A percentile compares a stretch with the other conserved stretches of the same genome.
These are phyloP conservation scores for Eulemur mongoz DNA, from an alignment of 2,797 vertebrate species.

Conservation along the genomic window DNA sequence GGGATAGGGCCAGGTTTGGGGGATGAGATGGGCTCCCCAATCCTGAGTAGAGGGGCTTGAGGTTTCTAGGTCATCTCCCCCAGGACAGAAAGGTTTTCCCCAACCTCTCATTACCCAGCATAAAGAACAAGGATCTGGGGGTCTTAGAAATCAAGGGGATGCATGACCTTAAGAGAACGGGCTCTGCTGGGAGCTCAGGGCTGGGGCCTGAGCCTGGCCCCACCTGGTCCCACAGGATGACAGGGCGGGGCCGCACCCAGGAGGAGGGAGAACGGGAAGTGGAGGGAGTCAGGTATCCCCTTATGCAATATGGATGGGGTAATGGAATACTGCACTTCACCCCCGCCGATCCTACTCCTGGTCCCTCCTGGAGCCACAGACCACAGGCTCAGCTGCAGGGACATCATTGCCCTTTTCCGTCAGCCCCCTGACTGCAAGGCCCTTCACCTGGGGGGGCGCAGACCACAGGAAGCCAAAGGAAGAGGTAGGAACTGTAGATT, in stretches of 20 bases:
- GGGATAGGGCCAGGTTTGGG: not conserved
- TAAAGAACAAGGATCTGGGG: not conserved
- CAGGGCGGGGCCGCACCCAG: not conserved
- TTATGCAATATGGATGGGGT: conserved; percentile 74
- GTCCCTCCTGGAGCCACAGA: conserved; percentile 54
- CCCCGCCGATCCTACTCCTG: conserved; percentile 39
- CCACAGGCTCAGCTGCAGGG: not conserved
- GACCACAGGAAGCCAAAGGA: conserved; percentile 58
- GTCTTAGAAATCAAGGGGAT: not conserved
- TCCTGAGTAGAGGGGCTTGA: not conserved
- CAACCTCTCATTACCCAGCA: not conserved
- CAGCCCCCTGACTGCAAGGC: conserved; percentile 49
- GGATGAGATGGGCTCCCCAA: not conserved
- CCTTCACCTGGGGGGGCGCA: conserved; percentile 19
- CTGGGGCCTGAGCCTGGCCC: not conserved
- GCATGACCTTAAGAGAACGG: not conserved
- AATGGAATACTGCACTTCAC: conserved; percentile 70
- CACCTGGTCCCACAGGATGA: not conserved
- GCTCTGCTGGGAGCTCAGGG: not conserved
- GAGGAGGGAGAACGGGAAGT: conserved; percentile 67
- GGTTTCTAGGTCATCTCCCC: not conserved
- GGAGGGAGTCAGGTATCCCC: conserved; percentile 72
- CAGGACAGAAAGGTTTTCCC: not conserved
- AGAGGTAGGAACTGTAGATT: conserved; percentile 73
- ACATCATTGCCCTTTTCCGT: conserved; percentile 37